Percentiles rank a stretch among this genome's conserved stretches.
These are phyloP conservation scores for Verasper variegatus DNA, from an alignment of 2,113 vertebrate species.

Conservation along the genomic window DNA sequence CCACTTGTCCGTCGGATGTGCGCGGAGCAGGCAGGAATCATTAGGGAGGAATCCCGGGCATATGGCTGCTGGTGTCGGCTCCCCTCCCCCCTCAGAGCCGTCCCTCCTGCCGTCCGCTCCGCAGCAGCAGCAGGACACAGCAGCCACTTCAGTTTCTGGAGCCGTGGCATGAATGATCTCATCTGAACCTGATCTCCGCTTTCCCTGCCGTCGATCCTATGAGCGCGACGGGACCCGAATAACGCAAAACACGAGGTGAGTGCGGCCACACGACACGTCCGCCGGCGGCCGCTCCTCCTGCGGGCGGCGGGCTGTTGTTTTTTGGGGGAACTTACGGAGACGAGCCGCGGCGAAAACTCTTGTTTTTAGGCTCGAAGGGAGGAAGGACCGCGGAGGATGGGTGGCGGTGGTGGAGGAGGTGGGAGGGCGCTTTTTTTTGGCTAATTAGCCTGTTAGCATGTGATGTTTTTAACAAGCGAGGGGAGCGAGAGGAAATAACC, in stretches of 20 bases:
- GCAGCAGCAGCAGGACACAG: slow-evolving; percentile 69
- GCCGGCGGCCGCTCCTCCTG: neutral
- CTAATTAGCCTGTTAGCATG: slow-evolving; percentile 56
- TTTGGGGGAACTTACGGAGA: slow-evolving; percentile 40
- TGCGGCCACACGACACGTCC: slow-evolving; percentile 8
- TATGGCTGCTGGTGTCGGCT: slow-evolving; percentile 63
- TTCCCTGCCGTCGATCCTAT: slow-evolving; percentile 78
- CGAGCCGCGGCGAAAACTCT: slow-evolving; percentile 65
- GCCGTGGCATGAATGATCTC: slow-evolving; percentile 84
- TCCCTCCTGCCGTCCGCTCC: slow-evolving; percentile 56
- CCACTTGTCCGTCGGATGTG: too few relatives aligned
- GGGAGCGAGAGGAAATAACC: neutral
- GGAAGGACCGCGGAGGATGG: slow-evolving; percentile 67
- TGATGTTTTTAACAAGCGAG: neutral
- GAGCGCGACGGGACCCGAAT: slow-evolving; percentile 78
- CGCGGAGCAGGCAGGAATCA: neutral
- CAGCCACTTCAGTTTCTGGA: slow-evolving; percentile 70
- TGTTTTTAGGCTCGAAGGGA: slow-evolving; percentile 68
- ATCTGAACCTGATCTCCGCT: slow-evolving; percentile 79
- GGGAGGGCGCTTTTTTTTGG: slow-evolving; percentile 64
- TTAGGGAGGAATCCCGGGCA: slow-evolving; percentile 65
- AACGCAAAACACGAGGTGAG: slow-evolving; percentile 75
- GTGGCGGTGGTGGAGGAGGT: slow-evolving; percentile 13
- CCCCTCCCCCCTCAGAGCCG: slow-evolving; percentile 53
- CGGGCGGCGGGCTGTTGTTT: slow-evolving; percentile 25